A percentile compares a stretch with the other conserved stretches of the same genome.
These are phyloP conservation scores for Aethes cnicana DNA, from an alignment of 2,888 invertebrate species.

Conservation along the genomic window DNA sequence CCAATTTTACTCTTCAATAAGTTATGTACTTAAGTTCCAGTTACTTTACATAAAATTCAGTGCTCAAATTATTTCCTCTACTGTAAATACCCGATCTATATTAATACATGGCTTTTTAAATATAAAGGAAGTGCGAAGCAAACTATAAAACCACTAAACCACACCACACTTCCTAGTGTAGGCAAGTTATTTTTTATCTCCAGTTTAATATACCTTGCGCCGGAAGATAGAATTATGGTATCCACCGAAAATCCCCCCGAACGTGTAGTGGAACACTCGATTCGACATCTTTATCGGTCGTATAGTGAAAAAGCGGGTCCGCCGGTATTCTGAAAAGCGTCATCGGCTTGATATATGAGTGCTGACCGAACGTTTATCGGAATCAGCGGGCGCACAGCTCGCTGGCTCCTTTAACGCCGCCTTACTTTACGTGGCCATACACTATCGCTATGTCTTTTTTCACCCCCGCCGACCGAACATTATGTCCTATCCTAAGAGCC, in stretches of 20 bases:
- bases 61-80: too few relatives aligned
- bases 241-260: constrained; percentile 33
- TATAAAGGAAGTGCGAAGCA: background rate
- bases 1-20: too few relatives aligned
- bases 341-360: constrained; percentile 67
- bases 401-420: constrained; percentile 55
- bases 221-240: constrained; percentile 32
- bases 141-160: background rate
- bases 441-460: constrained; percentile 66
- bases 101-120: too few relatives aligned
- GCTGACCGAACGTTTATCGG: constrained; percentile 73
- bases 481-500: constrained; percentile 58
- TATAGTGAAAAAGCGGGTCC: constrained; percentile 50
- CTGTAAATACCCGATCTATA: too few relatives aligned
- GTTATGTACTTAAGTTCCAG: too few relatives aligned
- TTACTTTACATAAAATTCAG: too few relatives aligned
- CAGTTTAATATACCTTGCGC: background rate
- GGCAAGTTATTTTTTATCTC: constrained; percentile 13
- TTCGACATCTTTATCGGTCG: constrained; percentile 59
- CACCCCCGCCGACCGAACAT: constrained; percentile 53
- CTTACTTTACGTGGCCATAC: constrained; percentile 50
- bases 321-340: constrained; percentile 55
- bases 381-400: constrained; percentile 63
- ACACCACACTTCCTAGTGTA: background rate
- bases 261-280: constrained; percentile 52